These are phyloP conservation scores for Dugesia japonica DNA, from an alignment of 2,888 invertebrate genomes.

Conservation along the genomic window DNA sequence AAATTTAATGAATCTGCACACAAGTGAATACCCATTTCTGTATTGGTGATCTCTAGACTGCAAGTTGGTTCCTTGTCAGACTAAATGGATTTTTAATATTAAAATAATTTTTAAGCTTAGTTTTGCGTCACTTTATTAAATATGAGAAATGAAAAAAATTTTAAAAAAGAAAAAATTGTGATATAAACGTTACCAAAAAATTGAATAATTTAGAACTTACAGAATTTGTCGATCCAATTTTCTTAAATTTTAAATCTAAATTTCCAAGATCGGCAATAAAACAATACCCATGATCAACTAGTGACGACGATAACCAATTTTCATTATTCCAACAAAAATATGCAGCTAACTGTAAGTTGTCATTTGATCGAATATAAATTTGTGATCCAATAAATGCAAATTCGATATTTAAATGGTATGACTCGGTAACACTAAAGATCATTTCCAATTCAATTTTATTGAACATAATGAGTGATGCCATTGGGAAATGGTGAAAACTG, in stretches of 20 bases:
- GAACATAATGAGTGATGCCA: neutral
- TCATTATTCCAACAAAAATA: conserved; percentile 2
- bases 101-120: too few relatives aligned
- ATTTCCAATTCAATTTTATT: conserved; percentile 13
- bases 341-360: neutral
- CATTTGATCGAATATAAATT: neutral
- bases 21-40: neutral
- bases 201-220: neutral
- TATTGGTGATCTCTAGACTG: neutral
- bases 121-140: too few relatives aligned
- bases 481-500: neutral
- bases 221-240: neutral
- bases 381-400: neutral
- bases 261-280: neutral
- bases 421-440: neutral
- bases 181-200: too few relatives aligned
- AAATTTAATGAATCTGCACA: neutral
- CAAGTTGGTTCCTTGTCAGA: neutral
- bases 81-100: too few relatives aligned
- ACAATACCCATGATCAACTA: neutral
- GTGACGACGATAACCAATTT: neutral
- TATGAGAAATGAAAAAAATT: too few relatives aligned
- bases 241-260: neutral
- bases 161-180: too few relatives aligned
- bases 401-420: neutral